Evolutionary conservation across 2,888 invertebrate species (phyloP).

Genomic region (Xanthorhoe designata): DNA sequence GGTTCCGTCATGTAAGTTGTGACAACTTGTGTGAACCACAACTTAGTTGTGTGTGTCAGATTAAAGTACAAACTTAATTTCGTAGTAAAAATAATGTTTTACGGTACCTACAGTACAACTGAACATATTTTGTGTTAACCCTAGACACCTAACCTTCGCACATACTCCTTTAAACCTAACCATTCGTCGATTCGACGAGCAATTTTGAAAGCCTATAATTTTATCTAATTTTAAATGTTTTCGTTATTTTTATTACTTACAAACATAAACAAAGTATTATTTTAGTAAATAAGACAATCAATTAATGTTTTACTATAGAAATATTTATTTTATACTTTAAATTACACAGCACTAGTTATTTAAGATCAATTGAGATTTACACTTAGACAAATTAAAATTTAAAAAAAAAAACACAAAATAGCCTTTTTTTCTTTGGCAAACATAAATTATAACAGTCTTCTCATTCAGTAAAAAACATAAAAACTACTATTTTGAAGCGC

Average conservation of each 20-base stretch:
- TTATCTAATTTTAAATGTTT: constrained; percentile 24
- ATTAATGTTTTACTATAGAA: constrained; percentile 11
- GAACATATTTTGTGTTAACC: no score
- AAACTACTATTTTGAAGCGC: constrained; percentile 18
- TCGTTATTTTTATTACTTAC: constrained; percentile 15
- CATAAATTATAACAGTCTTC: constrained; percentile 16
- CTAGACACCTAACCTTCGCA: no score
- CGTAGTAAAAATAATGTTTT: no score
- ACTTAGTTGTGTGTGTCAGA: no score
- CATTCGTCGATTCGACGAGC: constrained; percentile 18
- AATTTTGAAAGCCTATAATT: constrained; percentile 18
- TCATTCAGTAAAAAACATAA: constrained; percentile 16
- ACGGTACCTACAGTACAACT: no score
- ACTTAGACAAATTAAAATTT: constrained; percentile 18
- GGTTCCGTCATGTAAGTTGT: no score
- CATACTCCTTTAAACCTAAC: no score
- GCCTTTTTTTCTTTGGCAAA: constrained; percentile 24
- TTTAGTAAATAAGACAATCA: constrained; percentile 22
- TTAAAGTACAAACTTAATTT: no score
- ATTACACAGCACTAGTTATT: constrained; percentile 19
- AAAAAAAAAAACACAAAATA: constrained; percentile 14
- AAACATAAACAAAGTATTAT: constrained; percentile 11
- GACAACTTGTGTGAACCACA: no score
- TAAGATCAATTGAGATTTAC: constrained; percentile 19
- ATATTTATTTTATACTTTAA: constrained; percentile 25